A percentile compares a stretch with the other conserved stretches of the same genome.
phyloP scores from a whole-genome alignment of 2,888 invertebrate species.

The Rutpela maculata region DNA sequence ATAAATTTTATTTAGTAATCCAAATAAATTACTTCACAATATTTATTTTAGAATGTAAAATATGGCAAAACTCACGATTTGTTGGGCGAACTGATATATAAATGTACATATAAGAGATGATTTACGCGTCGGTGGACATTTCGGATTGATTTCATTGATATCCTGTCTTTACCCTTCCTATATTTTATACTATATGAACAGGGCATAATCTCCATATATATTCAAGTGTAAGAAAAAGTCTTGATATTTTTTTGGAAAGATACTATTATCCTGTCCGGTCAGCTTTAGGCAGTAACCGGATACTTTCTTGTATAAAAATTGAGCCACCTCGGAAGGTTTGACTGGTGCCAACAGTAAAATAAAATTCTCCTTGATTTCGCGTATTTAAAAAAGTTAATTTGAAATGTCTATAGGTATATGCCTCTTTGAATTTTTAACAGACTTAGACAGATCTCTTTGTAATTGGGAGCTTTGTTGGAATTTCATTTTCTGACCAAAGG shows the following conservation, averaged over 20 bases:
- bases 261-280: not conserved
- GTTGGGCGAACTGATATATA: not conserved
- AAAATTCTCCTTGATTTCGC: too few relatives aligned
- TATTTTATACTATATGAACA: constrained; percentile 4
- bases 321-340: too few relatives aligned
- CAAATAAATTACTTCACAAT: not conserved
- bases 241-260: not conserved
- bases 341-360: too few relatives aligned
- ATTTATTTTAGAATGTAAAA: not conserved
- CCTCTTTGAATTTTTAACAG: too few relatives aligned
- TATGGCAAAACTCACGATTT: not conserved
- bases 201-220: not conserved
- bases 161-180: not conserved
- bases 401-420: too few relatives aligned
- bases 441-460: not conserved
- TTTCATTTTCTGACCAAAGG: not conserved
- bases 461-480: not conserved
- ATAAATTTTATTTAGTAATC: too few relatives aligned
- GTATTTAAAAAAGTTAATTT: too few relatives aligned
- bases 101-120: not conserved
- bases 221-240: not conserved
- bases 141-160: constrained; percentile 1
- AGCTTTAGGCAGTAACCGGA: not conserved
- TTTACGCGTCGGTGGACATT: not conserved
- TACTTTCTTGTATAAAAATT: too few relatives aligned